A percentile compares a stretch with the other conserved stretches of the same genome.
These are phyloP conservation scores for Malurus elegans DNA, from an alignment of 2,113 vertebrate genomes.

Conservation along the genomic window DNA sequence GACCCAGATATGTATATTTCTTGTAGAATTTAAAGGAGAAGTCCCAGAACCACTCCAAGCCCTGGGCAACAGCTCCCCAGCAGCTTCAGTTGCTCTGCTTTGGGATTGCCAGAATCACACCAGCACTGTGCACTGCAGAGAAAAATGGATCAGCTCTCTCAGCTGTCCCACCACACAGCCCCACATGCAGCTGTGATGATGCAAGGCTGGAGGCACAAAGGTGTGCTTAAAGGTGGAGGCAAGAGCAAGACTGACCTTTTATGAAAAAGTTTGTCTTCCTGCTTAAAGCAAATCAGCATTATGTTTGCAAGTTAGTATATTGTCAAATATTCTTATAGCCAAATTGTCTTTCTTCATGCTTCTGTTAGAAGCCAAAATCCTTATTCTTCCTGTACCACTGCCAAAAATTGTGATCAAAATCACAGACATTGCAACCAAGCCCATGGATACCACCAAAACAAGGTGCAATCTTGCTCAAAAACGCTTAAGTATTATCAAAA, in stretches of 20 bases:
- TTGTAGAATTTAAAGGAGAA: neutral
- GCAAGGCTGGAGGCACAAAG: neutral
- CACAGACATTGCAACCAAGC: neutral
- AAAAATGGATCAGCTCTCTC: neutral
- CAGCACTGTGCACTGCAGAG: neutral
- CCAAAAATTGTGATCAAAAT: neutral
- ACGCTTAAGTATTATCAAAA: neutral
- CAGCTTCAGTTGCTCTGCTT: neutral
- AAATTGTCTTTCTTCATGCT: neutral
- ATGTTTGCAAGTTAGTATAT: neutral
- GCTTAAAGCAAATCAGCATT: neutral
- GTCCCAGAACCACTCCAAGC: neutral
- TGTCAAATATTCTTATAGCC: neutral
- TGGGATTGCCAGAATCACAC: neutral
- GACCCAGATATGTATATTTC: neutral
- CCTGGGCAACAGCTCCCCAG: neutral
- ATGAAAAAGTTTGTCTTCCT: neutral
- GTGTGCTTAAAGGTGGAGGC: neutral
- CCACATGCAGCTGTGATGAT: rapidly evolving
- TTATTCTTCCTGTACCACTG: neutral
- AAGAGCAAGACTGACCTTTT: neutral
- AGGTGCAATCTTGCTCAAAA: neutral
- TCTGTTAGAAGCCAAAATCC: neutral
- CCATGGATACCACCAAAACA: neutral
- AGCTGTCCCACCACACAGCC: neutral